phyloP scores from a whole-genome alignment of 2,113 vertebrate genomes.

The Oplegnathus fasciatus region DNA sequence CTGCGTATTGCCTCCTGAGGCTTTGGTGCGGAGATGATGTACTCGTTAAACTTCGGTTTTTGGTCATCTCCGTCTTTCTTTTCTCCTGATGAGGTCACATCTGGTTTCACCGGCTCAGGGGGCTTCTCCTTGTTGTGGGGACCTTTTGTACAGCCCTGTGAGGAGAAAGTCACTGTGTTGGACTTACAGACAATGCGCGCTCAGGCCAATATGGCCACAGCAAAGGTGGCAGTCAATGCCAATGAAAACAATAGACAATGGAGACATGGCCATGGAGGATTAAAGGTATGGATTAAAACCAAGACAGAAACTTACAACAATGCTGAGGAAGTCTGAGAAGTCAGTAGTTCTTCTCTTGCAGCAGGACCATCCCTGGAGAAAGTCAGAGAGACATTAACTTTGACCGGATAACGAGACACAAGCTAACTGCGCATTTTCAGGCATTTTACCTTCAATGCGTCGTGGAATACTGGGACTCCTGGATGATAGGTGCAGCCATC shows the following conservation, averaged over 20 bases:
- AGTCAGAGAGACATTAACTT: slow-evolving; percentile 35
- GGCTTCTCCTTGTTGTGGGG: slow-evolving; percentile 96
- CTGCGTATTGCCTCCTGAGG: slow-evolving; percentile 92
- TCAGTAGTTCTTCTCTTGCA: slow-evolving; percentile 97
- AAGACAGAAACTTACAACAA: slow-evolving; percentile 87
- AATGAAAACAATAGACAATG: slow-evolving; percentile 49
- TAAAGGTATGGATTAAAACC: slow-evolving; percentile 30
- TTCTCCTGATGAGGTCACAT: slow-evolving; percentile 91
- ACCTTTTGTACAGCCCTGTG: slow-evolving; percentile 96
- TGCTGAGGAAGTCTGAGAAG: slow-evolving; percentile 98
- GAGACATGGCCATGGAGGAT: slow-evolving; percentile 6
- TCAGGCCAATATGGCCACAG: slow-evolving; percentile 1
- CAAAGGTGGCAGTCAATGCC: slow-evolving; percentile 25
- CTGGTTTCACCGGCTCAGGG: slow-evolving; percentile 94
- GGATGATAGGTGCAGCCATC: slow-evolving; percentile 94
- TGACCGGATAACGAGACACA: slow-evolving; percentile 7
- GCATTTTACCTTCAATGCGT: slow-evolving; percentile 93
- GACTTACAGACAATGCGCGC: slow-evolving; percentile 34
- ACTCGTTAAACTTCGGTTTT: slow-evolving; percentile 93
- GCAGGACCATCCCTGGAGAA: slow-evolving; percentile 95
- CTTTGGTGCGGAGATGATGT: slow-evolving; percentile 94
- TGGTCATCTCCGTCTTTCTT: slow-evolving; percentile 88
- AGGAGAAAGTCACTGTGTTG: slow-evolving; percentile 17
- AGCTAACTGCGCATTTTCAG: slow-evolving; percentile 5
- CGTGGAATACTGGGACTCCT: slow-evolving; percentile 97